Evolutionary conservation across 2,113 vertebrate genomes (phyloP).

Genomic region (Xerus inauris): DNA sequence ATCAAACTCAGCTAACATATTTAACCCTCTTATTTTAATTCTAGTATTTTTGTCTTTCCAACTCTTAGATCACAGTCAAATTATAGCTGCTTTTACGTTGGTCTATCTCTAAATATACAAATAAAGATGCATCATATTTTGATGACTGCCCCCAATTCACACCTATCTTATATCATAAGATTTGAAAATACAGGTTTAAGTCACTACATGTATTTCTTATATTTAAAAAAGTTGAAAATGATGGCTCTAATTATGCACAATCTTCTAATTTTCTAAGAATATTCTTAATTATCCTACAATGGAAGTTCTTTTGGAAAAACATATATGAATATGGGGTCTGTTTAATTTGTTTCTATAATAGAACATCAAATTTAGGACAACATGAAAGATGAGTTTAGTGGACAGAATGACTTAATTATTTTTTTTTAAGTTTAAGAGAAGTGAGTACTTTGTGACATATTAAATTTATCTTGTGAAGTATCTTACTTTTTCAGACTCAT

Average conservation of each 20-base stretch:
- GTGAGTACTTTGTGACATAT: background rate
- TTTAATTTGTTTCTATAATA: background rate
- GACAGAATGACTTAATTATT: background rate
- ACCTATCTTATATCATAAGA: background rate
- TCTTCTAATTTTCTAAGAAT: background rate
- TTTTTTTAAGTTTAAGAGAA: background rate
- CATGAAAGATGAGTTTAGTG: rapidly evolving
- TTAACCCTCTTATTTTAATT: background rate
- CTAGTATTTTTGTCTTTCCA: background rate
- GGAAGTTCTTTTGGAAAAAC: background rate
- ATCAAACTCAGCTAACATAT: background rate
- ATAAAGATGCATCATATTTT: background rate
- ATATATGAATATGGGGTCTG: background rate
- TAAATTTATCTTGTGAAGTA: background rate
- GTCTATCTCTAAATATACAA: background rate
- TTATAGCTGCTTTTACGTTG: background rate
- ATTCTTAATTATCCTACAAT: background rate
- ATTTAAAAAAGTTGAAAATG: background rate
- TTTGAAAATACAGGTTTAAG: background rate
- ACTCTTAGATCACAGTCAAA: background rate
- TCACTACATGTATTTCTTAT: background rate
- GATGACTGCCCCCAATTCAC: background rate
- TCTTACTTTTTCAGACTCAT: background rate
- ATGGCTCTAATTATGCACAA: background rate
- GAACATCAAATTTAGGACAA: background rate